Base-by-base conservation (phyloP, 2,797 vertebrate species). In the Poeciliopsis gracilis region DNA sequence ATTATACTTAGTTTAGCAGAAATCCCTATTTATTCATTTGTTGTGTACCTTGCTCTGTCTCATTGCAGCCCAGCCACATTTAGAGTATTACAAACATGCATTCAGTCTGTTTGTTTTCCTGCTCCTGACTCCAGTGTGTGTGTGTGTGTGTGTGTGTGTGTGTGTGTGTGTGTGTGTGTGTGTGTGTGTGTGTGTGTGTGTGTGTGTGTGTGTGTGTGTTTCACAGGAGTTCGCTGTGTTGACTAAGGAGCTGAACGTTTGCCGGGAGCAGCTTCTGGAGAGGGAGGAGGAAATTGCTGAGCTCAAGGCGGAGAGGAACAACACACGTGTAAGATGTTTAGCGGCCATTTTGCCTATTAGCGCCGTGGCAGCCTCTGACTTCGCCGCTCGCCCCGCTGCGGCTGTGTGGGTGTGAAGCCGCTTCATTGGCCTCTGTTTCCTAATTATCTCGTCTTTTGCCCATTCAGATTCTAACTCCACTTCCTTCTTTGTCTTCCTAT, bases 241-340 rank as follows among this genome's bases (percentile, higher is more conserved):
- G 87, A 98, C 97, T 59, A 98, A 98, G 87, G 97, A 98, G 90
- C 90, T 98, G 89, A 97, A 97, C 81, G 89, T 97, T 87, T 98
- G 97, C 90, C 95, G 97, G 77, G 97, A 98, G 93, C 97, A 98
- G 92, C 95, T 98, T 75, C 94, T 98, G 84, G 97, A 98, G 92
- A 93, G 97, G 75, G 97, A 97, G 92, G 97, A 98, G 92, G 97
- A 97, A 94, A 97, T 98, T 6, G 94, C 96, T 0, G 97, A 98
- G 92, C 95, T 97, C 85, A 97, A 98, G 91, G 97, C 97, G 0
- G 97, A 96, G 89, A 94, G 97, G 73, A 97, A 97, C 94, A 97
- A 98, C 94, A 97, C 97, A 18, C 90, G 97, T 88, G 97, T 97
- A 92, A 95, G 96, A 87, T 88, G 87, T 90, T 93, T 87, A 92